Evolutionary conservation across 1,140 invertebrate genomes (phyloP).

Genomic region (Rhagoletis zephyria): DNA sequence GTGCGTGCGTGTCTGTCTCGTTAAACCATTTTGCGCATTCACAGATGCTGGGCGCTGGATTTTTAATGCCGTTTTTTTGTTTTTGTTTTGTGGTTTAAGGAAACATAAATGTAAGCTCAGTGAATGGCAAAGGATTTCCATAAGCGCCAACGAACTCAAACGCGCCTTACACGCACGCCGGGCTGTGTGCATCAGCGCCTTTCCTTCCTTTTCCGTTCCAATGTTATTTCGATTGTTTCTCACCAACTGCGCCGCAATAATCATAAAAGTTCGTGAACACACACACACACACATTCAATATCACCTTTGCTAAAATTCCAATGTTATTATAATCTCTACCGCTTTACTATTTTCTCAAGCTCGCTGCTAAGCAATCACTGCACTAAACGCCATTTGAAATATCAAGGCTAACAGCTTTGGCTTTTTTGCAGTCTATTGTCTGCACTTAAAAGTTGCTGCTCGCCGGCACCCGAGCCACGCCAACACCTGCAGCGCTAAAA

Average conservation of each 20-base stretch:
- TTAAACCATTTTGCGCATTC: not conserved
- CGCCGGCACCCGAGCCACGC: not conserved
- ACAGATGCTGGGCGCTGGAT: conserved; percentile 24
- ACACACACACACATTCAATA: too few relatives aligned
- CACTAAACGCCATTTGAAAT: not conserved
- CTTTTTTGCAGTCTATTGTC: not conserved
- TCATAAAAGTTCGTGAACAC: not conserved
- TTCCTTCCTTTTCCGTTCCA: conserved; percentile 9
- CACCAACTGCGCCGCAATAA: not conserved
- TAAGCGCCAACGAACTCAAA: not conserved
- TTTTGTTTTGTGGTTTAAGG: conserved; percentile 5
- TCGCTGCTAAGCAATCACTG: not conserved
- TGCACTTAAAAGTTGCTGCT: not conserved
- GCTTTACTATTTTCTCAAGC: not conserved
- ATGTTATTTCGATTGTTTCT: conserved; percentile 6
- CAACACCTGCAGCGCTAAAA: not conserved
- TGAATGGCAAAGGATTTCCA: conserved; percentile 46
- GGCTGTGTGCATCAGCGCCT: not conserved
- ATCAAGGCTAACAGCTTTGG: not conserved
- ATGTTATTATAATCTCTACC: not conserved
- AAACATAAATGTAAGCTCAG: not conserved
- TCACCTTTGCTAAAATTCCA: not conserved
- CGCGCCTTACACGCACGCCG: not conserved
- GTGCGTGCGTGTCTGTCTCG: conserved; percentile 29
- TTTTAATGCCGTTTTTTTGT: not conserved